Evolutionary conservation across 2,888 invertebrate genomes (phyloP), one percentile per base, ranked within the genome.

Genomic region (Rhagonycha lutea): DNA sequence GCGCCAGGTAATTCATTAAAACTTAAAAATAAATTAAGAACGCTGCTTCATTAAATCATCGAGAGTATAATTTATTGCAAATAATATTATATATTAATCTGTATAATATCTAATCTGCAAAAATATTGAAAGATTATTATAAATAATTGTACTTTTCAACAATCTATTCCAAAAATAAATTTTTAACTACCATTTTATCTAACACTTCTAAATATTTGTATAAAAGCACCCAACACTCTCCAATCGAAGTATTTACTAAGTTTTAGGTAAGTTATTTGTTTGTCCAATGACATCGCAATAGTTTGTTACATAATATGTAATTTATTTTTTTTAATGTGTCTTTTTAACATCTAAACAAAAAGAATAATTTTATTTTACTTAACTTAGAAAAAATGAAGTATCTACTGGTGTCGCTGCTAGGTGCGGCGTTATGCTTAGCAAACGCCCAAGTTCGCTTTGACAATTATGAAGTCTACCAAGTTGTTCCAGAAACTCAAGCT

Each of bases 401-500:
- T 7, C 5, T 47, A n/a, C 2, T n/a, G 47, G 47, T 7, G n/a
- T 1, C 24, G n/a, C 3, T 65, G 4, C 9, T 65, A 24, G 12
- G 5, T n/a, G 9, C 24, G 26, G 26, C 4, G 24, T 7, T 65
- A 8, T 65, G 63, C 63, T 3, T 65, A 7, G 24, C 18, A 23
- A 14, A 65, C n/a, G 12, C 72, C 47, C 63, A 72, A 63, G 78
- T 75, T 3, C 79, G 78, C 70, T 81, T 60, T 73, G 84, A 85
- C 69, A 82, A 84, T 71, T 85, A 83, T 78, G 80, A 83, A 74
- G 84, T 87, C 1, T 84, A 83, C 73, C 80, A 83, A 67, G 77
- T 86, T n/a, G 83, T 72, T 8, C 86, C 86, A 3, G 77, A 75
- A 62, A 80, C 81, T 26, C 73, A 80, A 11, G 70, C 32, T 0